Percentiles rank a stretch among this genome's conserved stretches.
phyloP scores from a whole-genome alignment of 2,113 vertebrate species.

The Lathamus discolor region DNA sequence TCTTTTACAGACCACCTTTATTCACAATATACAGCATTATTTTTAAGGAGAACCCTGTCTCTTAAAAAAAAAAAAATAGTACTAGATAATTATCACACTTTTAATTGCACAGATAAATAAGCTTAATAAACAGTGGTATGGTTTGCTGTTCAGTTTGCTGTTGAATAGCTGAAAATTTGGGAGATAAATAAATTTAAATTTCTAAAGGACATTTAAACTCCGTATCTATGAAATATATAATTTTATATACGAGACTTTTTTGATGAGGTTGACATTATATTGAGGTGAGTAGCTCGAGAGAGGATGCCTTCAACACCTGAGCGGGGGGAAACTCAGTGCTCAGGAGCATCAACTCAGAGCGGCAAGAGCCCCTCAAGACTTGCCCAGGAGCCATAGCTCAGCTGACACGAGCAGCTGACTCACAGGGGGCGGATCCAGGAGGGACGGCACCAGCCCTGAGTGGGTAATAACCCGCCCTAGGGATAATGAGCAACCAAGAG shows the following conservation, averaged over 20 bases:
- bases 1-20: background rate
- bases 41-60: background rate
- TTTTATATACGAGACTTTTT: constrained; percentile 30
- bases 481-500: too few species aligned
- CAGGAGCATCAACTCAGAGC: too few species aligned
- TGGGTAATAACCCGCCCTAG: accelerated
- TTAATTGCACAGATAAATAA: background rate
- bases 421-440: too few species aligned
- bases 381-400: too few species aligned
- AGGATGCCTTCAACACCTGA: too few species aligned
- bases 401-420: too few species aligned
- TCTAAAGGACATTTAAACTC: background rate
- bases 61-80: background rate
- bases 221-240: background rate
- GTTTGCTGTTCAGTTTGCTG: background rate
- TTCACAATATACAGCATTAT: background rate
- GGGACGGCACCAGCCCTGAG: too few species aligned
- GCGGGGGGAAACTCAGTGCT: too few species aligned
- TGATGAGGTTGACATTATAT: constrained; percentile 52
- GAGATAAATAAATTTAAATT: constrained; percentile 17
- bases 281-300: too few species aligned
- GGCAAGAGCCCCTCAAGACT: too few species aligned
- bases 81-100: background rate
- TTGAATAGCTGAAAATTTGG: background rate
- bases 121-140: background rate